Evolutionary conservation across 2,888 invertebrate genomes (phyloP).

Genomic region (Slavum lentiscoides): DNA sequence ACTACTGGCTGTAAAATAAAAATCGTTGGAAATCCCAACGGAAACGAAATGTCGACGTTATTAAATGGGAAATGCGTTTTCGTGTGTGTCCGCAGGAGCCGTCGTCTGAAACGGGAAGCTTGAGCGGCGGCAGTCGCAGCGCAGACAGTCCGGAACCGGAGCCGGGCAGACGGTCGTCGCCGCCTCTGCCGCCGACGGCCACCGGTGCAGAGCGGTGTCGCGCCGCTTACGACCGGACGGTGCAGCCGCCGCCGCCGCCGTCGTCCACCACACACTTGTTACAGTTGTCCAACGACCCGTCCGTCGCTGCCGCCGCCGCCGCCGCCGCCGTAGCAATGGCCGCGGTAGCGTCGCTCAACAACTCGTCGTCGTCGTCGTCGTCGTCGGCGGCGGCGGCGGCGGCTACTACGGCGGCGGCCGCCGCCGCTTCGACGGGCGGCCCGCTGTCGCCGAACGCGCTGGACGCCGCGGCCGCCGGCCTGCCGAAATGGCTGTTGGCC

Average conservation of each 20-base stretch:
- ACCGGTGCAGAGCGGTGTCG: slow-evolving; percentile 45
- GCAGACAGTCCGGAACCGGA: slow-evolving; percentile 56
- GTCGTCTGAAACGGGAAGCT: slow-evolving; percentile 51
- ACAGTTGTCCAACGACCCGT: slow-evolving; percentile 58
- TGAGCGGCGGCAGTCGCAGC: slow-evolving; percentile 61
- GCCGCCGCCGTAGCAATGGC: slow-evolving; percentile 52
- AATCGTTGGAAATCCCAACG: too few relatives aligned
- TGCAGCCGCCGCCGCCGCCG: slow-evolving; percentile 63
- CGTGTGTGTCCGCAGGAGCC: slow-evolving; percentile 29
- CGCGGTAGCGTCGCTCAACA: slow-evolving; percentile 55
- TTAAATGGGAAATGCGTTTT: background rate
- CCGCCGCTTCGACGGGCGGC: slow-evolving; percentile 67
- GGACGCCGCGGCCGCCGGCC: slow-evolving; percentile 58
- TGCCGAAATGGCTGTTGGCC: slow-evolving; percentile 45
- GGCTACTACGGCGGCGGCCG: slow-evolving; percentile 60
- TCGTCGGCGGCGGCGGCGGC: slow-evolving; percentile 55
- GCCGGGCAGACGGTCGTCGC: slow-evolving; percentile 54
- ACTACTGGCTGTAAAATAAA: too few relatives aligned
- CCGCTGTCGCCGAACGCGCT: slow-evolving; percentile 65
- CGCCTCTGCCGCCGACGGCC: slow-evolving; percentile 55
- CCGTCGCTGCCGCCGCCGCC: slow-evolving; percentile 59
- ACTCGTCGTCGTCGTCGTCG: slow-evolving; percentile 57
- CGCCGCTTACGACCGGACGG: slow-evolving; percentile 55
- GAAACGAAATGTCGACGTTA: background rate
- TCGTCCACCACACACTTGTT: slow-evolving; percentile 56